phyloP scores from a whole-genome alignment of 2,797 vertebrate genomes.

The Etheostoma nigrum region DNA sequence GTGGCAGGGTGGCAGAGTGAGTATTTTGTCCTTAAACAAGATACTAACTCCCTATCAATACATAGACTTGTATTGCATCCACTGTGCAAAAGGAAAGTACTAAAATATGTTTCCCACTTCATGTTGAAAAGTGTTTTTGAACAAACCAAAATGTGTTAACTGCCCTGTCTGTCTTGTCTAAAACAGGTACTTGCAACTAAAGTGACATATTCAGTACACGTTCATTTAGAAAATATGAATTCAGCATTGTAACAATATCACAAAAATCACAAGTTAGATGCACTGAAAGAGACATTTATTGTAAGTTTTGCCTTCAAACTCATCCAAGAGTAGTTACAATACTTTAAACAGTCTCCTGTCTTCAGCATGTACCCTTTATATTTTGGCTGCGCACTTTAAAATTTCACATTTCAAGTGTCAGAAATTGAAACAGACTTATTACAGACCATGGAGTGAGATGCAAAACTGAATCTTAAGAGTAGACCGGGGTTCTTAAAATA shows the following conservation, averaged over 20 bases:
- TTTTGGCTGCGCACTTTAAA: slow-evolving; percentile 28
- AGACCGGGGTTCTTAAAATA: neutral
- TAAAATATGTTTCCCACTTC: slow-evolving; percentile 5
- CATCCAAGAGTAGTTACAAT: slow-evolving; percentile 53
- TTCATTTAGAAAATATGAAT: neutral
- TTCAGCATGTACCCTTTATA: slow-evolving; percentile 66
- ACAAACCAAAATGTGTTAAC: neutral
- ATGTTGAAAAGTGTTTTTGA: slow-evolving; percentile 11
- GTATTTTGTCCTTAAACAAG: slow-evolving; percentile 56
- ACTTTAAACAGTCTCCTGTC: slow-evolving; percentile 70
- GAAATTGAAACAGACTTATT: slow-evolving; percentile 34
- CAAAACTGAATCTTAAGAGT: neutral
- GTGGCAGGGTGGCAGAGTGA: slow-evolving; percentile 25
- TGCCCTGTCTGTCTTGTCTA: neutral
- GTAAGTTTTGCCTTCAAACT: slow-evolving; percentile 68
- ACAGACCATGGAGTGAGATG: slow-evolving; percentile 25
- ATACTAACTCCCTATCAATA: slow-evolving; percentile 31
- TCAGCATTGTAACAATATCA: neutral
- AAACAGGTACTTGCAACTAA: neutral
- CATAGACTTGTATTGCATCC: neutral
- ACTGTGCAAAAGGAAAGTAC: neutral
- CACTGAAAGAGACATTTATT: slow-evolving; percentile 76
- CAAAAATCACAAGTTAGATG: slow-evolving; percentile 36
- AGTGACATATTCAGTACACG: neutral
- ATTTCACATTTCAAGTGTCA: slow-evolving; percentile 45